Evolutionary conservation across 2,888 invertebrate genomes (phyloP).

Genomic region (Eristalis intricaria): DNA sequence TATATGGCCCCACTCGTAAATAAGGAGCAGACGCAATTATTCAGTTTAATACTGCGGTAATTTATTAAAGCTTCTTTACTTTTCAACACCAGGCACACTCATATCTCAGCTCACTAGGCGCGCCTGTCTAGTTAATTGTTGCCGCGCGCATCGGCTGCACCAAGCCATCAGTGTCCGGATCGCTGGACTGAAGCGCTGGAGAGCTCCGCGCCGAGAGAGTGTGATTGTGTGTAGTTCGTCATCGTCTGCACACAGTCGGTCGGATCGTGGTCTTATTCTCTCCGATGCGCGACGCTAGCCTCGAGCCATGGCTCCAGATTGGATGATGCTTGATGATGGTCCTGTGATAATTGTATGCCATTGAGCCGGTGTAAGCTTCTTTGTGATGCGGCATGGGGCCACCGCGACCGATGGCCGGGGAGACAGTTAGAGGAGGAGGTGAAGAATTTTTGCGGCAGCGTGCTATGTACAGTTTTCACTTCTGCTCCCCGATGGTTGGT

Average conservation of each 20-base stretch:
- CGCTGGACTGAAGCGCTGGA: background rate
- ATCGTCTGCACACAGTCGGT: conserved; percentile 27
- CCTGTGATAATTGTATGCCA: conserved; percentile 70
- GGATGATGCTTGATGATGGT: conserved; percentile 71
- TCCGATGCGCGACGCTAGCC: conserved; percentile 52
- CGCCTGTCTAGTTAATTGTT: conserved; percentile 67
- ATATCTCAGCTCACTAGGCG: conserved; percentile 66
- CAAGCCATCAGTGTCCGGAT: conserved; percentile 32
- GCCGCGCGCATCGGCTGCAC: conserved; percentile 57
- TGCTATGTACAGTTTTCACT: conserved; percentile 61
- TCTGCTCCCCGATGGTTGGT: conserved; percentile 48
- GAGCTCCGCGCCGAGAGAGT: background rate
- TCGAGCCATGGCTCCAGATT: conserved; percentile 67
- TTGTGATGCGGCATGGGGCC: conserved; percentile 51
- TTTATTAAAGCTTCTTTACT: conserved; percentile 72
- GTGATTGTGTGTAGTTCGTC: conserved; percentile 12
- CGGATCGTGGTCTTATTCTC: conserved; percentile 42
- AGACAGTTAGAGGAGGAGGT: conserved; percentile 17
- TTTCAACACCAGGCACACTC: conserved; percentile 68
- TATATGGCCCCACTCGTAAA: conserved; percentile 64
- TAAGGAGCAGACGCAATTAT: conserved; percentile 69
- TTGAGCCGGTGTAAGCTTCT: conserved; percentile 61
- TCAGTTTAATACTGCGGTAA: conserved; percentile 71
- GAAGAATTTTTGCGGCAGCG: conserved; percentile 45
- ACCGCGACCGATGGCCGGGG: background rate